A percentile compares a stretch with the other conserved stretches of the same genome.
Conservation (phyloP, 2,888 invertebrate species). For the Polia nebulosa region DNA sequence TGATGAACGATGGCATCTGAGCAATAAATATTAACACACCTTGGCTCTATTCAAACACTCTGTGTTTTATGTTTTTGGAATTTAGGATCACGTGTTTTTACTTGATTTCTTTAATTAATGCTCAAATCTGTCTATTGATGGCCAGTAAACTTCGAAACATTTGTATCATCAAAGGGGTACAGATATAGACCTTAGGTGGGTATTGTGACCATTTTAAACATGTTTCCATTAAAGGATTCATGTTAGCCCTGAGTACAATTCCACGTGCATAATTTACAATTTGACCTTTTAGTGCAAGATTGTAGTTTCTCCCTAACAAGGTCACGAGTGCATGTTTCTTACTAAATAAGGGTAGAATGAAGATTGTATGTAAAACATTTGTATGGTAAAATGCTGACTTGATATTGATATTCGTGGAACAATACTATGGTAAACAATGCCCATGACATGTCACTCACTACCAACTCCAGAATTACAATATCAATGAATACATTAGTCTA, state of each 20-base stretch:
- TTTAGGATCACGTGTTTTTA: too few relatives aligned
- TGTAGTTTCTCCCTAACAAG: conserved; percentile 72
- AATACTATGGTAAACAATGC: conserved; percentile 54
- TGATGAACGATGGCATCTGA: too few relatives aligned
- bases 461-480: conserved; percentile 39
- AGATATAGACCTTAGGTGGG: conserved; percentile 45
- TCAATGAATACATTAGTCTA: conserved; percentile 49
- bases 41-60: too few relatives aligned
- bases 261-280: conserved; percentile 66
- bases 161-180: conserved; percentile 26
- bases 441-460: conserved; percentile 42
- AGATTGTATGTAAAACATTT: conserved; percentile 43
- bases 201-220: conserved; percentile 33
- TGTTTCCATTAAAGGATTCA: conserved; percentile 75
- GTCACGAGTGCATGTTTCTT: conserved; percentile 64
- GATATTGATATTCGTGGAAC: conserved; percentile 31
- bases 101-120: too few relatives aligned
- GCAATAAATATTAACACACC: too few relatives aligned
- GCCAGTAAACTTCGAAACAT: neutral
- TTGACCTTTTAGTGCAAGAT: conserved; percentile 70
- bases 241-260: conserved; percentile 81
- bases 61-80: too few relatives aligned
- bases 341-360: conserved; percentile 30
- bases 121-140: neutral
- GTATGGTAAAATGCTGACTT: conserved; percentile 8